These are phyloP conservation scores for Darwinula stevensoni DNA, from an alignment of 2,888 invertebrate species.

Conservation along the genomic window DNA sequence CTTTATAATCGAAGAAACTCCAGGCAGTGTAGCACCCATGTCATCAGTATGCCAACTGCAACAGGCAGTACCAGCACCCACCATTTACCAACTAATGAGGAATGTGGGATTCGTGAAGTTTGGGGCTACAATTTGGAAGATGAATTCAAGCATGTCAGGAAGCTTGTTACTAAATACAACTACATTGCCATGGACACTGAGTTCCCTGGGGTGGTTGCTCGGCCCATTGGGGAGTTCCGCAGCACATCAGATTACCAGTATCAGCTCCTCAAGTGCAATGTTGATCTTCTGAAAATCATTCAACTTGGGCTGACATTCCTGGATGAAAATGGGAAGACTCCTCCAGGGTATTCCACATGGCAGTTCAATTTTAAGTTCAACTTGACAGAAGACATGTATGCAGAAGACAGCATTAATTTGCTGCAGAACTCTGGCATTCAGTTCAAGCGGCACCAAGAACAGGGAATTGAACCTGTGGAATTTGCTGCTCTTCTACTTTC, in stretches of 20 bases:
- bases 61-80: too few relatives aligned
- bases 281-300: slow-evolving; percentile 86
- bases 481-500: slow-evolving; percentile 95
- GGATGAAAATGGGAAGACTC: slow-evolving; percentile 86
- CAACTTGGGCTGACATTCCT: slow-evolving; percentile 88
- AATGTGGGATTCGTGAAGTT: slow-evolving; percentile 86
- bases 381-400: slow-evolving; percentile 94
- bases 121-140: slow-evolving; percentile 93
- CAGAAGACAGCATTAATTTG: slow-evolving; percentile 94
- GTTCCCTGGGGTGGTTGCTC: slow-evolving; percentile 89
- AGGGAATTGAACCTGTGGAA: slow-evolving; percentile 85
- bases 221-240: slow-evolving; percentile 82
- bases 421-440: slow-evolving; percentile 87
- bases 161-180: slow-evolving; percentile 28
- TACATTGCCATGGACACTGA: slow-evolving; percentile 70
- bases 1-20: too few relatives aligned
- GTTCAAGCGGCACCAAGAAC: slow-evolving; percentile 91
- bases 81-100: too few relatives aligned
- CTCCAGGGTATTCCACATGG: slow-evolving; percentile 81
- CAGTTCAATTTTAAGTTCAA: slow-evolving; percentile 99
- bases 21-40: too few relatives aligned
- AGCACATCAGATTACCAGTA: slow-evolving; percentile 79
- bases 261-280: slow-evolving; percentile 80
- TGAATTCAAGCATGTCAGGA: slow-evolving; percentile 77
- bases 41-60: too few relatives aligned